Evolutionary conservation across 2,888 invertebrate genomes (phyloP).

Genomic region (Pollenia labialis): DNA sequence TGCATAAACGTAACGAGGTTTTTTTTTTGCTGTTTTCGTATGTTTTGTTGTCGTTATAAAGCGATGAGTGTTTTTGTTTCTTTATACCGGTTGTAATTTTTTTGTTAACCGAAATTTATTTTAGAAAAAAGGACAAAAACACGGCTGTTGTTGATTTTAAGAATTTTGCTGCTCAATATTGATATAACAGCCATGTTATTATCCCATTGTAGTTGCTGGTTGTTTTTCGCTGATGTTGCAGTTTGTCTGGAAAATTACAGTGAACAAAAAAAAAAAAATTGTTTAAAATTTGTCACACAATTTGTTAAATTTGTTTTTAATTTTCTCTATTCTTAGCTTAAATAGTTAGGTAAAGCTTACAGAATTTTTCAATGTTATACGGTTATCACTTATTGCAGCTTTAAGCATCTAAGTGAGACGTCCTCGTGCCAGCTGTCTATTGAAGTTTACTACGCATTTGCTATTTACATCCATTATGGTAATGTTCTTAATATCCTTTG

Average conservation of each 20-base stretch:
- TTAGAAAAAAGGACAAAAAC: neutral
- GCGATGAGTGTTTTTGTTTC: constrained; percentile 47
- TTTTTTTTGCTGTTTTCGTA: neutral
- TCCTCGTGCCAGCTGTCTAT: no score
- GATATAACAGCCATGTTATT: neutral
- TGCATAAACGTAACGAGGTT: neutral
- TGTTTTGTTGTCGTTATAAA: constrained; percentile 35
- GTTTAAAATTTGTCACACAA: neutral
- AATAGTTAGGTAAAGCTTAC: no score
- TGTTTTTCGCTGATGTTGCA: neutral
- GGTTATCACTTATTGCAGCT: no score
- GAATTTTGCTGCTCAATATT: neutral
- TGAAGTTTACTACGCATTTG: no score
- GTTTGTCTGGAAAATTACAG: neutral
- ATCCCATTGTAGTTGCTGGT: neutral
- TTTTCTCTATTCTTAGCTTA: no score
- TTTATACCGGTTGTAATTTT: neutral
- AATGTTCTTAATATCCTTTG: no score
- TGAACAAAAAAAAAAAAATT: neutral
- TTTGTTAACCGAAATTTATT: constrained; percentile 16
- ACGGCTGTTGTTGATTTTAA: neutral
- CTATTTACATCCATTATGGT: no score
- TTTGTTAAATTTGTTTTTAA: no score
- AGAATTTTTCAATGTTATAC: no score
- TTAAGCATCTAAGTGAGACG: no score